phyloP scores from a whole-genome alignment of 2,113 vertebrate species.

The Tyrannus savana region DNA sequence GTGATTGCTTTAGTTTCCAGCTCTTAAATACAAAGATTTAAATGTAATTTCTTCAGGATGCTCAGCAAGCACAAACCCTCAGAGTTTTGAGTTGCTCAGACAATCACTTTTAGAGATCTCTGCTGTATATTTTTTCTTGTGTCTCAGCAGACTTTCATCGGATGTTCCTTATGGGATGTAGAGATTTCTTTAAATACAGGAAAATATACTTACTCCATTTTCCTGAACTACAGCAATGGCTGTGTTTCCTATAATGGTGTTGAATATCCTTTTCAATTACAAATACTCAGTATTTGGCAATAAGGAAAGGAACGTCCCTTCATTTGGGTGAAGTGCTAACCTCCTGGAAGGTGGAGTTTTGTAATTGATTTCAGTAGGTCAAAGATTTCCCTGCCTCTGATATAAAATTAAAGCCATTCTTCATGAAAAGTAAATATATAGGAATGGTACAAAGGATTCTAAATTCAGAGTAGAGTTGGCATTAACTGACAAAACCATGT shows the following conservation, averaged over 20 bases:
- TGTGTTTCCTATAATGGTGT: background rate
- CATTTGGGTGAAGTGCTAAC: background rate
- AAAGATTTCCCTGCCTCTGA: background rate
- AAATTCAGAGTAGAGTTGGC: background rate
- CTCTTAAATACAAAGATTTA: background rate
- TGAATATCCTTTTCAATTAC: background rate
- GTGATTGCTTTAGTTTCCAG: background rate
- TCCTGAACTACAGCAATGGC: background rate
- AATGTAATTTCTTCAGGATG: background rate
- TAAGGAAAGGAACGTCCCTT: background rate
- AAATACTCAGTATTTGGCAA: background rate
- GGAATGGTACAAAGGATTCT: background rate
- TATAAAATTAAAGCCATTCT: background rate
- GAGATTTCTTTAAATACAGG: background rate
- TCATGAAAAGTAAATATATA: background rate
- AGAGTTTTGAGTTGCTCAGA: background rate
- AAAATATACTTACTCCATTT: background rate
- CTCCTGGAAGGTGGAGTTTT: background rate
- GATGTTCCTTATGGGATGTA: background rate
- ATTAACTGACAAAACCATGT: background rate
- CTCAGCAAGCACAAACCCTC: background rate
- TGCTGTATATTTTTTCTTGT: background rate
- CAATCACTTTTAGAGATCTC: background rate
- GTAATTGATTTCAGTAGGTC: background rate
- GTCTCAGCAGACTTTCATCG: background rate